Percentiles rank a stretch among this genome's conserved stretches.
These are phyloP conservation scores for Lingula anatina DNA, from an alignment of 2,888 invertebrate species.

Conservation along the genomic window DNA sequence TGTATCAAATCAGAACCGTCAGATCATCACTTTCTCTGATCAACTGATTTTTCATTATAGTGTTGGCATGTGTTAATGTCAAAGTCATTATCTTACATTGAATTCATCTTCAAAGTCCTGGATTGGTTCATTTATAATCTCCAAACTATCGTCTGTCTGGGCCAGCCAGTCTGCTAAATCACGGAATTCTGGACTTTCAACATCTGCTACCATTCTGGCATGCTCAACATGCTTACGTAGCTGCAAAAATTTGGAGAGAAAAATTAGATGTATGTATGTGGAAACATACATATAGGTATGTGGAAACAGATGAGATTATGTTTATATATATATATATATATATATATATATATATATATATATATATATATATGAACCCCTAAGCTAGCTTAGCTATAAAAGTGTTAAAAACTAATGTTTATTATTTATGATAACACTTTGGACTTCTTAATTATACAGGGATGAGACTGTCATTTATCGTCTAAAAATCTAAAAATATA, in stretches of 20 bases:
- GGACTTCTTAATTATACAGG: too few species aligned
- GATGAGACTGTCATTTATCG: too few species aligned
- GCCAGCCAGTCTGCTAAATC: conserved; percentile 74
- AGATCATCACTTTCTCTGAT: too few species aligned
- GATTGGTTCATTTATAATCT: conserved; percentile 39
- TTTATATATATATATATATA: neutral
- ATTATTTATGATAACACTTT: too few species aligned
- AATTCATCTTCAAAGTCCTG: conserved; percentile 60
- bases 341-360: neutral
- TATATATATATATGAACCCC: too few species aligned
- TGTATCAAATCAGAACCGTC: too few species aligned
- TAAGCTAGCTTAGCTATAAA: too few species aligned
- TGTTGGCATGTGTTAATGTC: too few species aligned
- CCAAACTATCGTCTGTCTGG: conserved; percentile 41
- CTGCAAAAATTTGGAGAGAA: neutral
- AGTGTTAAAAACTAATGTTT: too few species aligned
- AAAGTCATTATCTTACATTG: conserved; percentile 55
- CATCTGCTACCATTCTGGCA: neutral
- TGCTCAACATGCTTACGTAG: neutral
- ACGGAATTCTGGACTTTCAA: conserved; percentile 56
- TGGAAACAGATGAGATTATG: neutral
- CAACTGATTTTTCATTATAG: too few species aligned
- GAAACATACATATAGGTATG: neutral
- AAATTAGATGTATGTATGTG: neutral
- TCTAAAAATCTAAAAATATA: too few species aligned